Base-by-base conservation (phyloP, 2,113 vertebrate species). In the Thalassoma bifasciatum region DNA sequence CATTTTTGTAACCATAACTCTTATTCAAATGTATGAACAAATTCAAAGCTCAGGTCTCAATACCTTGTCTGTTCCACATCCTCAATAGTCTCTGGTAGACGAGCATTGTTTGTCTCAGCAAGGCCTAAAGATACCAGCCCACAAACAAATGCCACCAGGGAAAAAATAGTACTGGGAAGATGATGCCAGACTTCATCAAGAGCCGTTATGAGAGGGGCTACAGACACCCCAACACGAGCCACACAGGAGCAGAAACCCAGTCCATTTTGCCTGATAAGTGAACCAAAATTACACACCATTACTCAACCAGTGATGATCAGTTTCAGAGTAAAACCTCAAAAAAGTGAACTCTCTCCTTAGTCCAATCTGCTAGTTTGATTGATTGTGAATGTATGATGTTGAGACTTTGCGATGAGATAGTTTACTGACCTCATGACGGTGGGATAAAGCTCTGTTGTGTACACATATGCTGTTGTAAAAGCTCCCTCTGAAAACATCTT, bases 31-130 rank as follows among this genome's bases (percentile, higher is more conserved):
- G 17, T 60, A 69, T 62, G 1, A 13, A 52, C 16, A 17, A 5
- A 40, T 10, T 74, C 23, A 6, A 37, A 59, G 65, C 22, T 2
- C 19, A 34, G 8, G 5, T 49, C 2, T 4, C 26, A 14, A 3
- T 70, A 95, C 95, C 93, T 92, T n/a, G 70, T 87, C 56, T 79
- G 71, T 62, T 95, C 94, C 66, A 95, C 86, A 0, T 95, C 94
- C 68, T 94, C 91, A 53, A 96, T 93, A 10, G 94, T 95, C 74
- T 96, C 94, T 23, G 93, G 95, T n/a, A 95, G 82, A n/a, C 76
- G 84, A 3, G 83, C 44, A 16, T 87, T 82, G 12, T 11, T 30
- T 19, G 88, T 10, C 93, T 96, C 91, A 64, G 83, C 71, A 16
- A 87, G 81, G 59, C 78, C 60, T 53, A 1, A 71, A 30, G 85